Percentiles rank a stretch among this genome's conserved stretches.
These are phyloP conservation scores for Phocides pigmalion DNA, from an alignment of 1,140 invertebrate species.

Conservation along the genomic window DNA sequence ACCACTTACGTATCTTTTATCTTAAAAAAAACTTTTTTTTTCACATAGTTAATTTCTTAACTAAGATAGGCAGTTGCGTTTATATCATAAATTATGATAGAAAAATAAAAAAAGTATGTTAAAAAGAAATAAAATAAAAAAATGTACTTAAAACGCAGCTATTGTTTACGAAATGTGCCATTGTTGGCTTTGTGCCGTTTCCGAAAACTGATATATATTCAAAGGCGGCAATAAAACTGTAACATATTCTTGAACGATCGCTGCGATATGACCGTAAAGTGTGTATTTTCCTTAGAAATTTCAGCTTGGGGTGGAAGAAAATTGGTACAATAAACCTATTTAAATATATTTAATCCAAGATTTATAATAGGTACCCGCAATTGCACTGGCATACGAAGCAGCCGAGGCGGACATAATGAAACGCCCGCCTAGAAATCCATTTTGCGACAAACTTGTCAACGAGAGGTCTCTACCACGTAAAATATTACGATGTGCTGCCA, in stretches of 20 bases:
- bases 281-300: constrained; percentile 55
- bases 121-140: neutral
- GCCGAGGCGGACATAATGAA: constrained; percentile 99
- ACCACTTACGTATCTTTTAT: no score
- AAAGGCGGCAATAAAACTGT: no score
- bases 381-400: constrained; percentile 99
- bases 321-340: constrained; percentile 11
- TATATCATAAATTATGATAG: neutral
- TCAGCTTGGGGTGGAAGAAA: constrained; percentile 40
- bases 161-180: constrained; percentile 4
- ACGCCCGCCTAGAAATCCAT: constrained; percentile 97
- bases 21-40: no score
- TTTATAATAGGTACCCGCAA: constrained; percentile 94
- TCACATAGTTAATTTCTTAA: neutral
- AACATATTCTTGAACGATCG: constrained; percentile 5
- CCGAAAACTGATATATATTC: no score
- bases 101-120: neutral
- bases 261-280: constrained; percentile 14
- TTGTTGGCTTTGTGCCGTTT: no score
- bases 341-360: constrained; percentile 51
- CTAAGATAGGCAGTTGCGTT: neutral
- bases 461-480: constrained; percentile 88
- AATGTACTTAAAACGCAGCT: neutral
- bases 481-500: constrained; percentile 58
- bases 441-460: constrained; percentile 98